phyloP scores from a whole-genome alignment of 2,888 invertebrate genomes.

The Pecten maximus region DNA sequence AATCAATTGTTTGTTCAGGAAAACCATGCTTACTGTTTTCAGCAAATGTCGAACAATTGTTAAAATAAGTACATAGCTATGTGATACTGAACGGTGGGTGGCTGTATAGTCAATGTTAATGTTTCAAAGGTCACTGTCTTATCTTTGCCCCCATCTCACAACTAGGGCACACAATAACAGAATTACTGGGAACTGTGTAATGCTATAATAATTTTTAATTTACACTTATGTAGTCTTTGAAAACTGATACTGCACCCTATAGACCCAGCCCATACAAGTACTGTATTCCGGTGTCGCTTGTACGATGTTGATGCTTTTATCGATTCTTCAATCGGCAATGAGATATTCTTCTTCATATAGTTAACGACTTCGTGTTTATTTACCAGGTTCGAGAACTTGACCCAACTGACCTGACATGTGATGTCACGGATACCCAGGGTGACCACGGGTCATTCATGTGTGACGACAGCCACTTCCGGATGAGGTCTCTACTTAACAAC shows the following conservation, averaged over 20 bases:
- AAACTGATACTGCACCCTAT: background rate
- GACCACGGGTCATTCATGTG: slow-evolving; percentile 38
- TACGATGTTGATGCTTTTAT: background rate
- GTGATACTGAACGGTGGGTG: too few relatives aligned
- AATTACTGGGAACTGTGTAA: background rate
- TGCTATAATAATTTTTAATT: background rate
- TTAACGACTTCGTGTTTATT: background rate
- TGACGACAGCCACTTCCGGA: slow-evolving; percentile 36
- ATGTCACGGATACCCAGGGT: background rate
- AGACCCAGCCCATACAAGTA: background rate
- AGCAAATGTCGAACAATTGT: too few relatives aligned
- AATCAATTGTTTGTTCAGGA: too few relatives aligned
- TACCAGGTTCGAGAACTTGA: slow-evolving; percentile 5
- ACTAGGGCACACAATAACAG: background rate
- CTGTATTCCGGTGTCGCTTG: slow-evolving; percentile 10
- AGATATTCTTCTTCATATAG: background rate
- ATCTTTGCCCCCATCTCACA: too few relatives aligned
- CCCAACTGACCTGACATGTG: slow-evolving; percentile 34
- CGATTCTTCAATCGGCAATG: slow-evolving; percentile 13
- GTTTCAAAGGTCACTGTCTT: too few relatives aligned
- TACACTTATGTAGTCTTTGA: background rate
- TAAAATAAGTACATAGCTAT: too few relatives aligned
- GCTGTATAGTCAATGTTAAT: too few relatives aligned
- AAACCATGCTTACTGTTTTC: too few relatives aligned
- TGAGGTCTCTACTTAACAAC: background rate